Base-by-base conservation (phyloP, 2,888 invertebrate genomes). In the Gymnosoma rotundatum region DNA sequence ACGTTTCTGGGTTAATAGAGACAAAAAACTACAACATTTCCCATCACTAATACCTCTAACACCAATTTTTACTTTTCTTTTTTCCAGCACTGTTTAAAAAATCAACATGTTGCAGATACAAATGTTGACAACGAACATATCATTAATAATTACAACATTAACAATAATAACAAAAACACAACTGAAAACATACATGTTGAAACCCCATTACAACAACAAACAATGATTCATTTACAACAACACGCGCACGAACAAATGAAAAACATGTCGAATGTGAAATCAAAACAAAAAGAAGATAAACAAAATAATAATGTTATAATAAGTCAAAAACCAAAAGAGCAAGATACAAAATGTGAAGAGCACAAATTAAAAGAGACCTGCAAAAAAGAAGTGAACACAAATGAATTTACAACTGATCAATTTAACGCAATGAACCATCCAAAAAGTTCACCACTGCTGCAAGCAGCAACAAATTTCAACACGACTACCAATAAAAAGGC, bases 221-320 rank as follows among this genome's bases (percentile, higher is more conserved):
- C 18, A 18, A 21, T 78, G 83, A 67, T 69, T 73, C 76, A 74
- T 67, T 76, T 79, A 21, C 64, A 42, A 16, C 52, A 67, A 32
- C 14, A 69, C 6, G 38, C 21, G 25, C 58, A 54, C 48, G 70
- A 66, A 52, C 75, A 66, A 42, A 75, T 66, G 32, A 60, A 74
- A 67, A 12, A 25, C 10, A 38, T 63, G 4, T 83, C 89, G 88
- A 89, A 90, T 87, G 83, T 75, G 56, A 87, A 88, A 90, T 87
- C 89, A 90, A 88, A 90, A 90, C 90, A 90, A 90, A 91, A 83
- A 50, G 86, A 86, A 78, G 85, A 86, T 75, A 85, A 83, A 66
- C 86, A 85, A 83, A 86, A 83, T 36, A 86, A 86, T 78, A 83
- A 86, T 64, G 69, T 80, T 16, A 82, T 81, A 48, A 64, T 70